Base-by-base conservation (phyloP, 1,140 invertebrate species). In the Lasioglossum albipes region DNA sequence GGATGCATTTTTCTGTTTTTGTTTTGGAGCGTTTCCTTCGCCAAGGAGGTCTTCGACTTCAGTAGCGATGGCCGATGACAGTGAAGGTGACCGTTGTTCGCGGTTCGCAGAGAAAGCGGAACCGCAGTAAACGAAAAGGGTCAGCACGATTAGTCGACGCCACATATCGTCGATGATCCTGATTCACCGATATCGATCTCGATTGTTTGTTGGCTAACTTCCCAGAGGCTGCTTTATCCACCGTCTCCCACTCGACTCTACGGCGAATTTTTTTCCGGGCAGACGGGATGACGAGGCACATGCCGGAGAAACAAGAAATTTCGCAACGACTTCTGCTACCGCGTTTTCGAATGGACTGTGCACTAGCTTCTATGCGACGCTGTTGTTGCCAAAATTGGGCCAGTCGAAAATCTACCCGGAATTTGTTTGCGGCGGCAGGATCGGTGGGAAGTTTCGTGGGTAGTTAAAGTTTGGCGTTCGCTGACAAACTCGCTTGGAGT, bases 31-130 rank as follows among this genome's bases (percentile, higher is more conserved):
- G 68, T 83, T 89, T 20, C 83, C 81, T 13, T 81, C 86, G 9
- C 66, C 36, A 9, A 87, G 61, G 3, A 91, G 83, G 68, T 92
- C 91, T 20, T 79, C 59, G 10, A 89, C 78, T 73, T 89, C 88
- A 5, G 76, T 75, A 13, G 81, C 84, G 22, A 88, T 42, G 7
- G 64, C 36, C 1, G 59, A 36, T 7, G 88, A 89, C 18, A 82
- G 79, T 22, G 84, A 27, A 31, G 75, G 57, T 77, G 68, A 6
- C 66, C 69, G 27, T 77, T n/a, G 69, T n/a, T 84, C 75, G 72
- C 83, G 85, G 45, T 27, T 36, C 0, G 84, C 69, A 12, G 89
- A 84, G 10, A 52, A 69, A 7, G 87, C 84, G 64, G 76, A 52
- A 16, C 66, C 75, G 16, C 49, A 67, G 9, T 22, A 66, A 18